Base-by-base conservation (phyloP, 2,888 invertebrate species). In the Scaptodrosophila latifasciaeformis region DNA sequence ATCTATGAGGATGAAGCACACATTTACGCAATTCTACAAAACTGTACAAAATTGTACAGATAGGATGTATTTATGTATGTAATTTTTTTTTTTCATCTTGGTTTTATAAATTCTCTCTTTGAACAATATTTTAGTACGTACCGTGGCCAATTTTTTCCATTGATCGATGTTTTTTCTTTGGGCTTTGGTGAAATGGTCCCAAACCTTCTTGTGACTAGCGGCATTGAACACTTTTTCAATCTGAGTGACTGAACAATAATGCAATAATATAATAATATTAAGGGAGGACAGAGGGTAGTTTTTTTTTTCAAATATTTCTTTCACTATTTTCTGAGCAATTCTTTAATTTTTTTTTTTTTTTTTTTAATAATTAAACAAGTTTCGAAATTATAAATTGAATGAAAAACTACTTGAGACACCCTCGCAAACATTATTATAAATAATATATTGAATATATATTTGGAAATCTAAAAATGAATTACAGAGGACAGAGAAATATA, bases 121-220 rank as follows among this genome's bases (percentile, higher is more conserved):
- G 68, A 77, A 76, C 63, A 68, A 62, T 63, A n/a, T n/a, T n/a
- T 70, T 70, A 70, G 78, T 85, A 89, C 89, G 90, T 93, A 97
- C 97, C 95, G 93, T 92, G 61, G 95, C 93, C 90, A 96, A 95
- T 90, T 95, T 97, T 89, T 94, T 95, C 98, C 97, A 97, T 86
- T 94, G 92, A 89, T 97, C 96, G 88, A 98, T 95, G 90, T 97
- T 97, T 92, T 97, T 97, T 90, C 97, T 91, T 89, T 97, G 97
- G 82, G 97, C 95, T 91, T 97, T 97, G 89, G 96, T 96, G 92
- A 98, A 97, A 92, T 97, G 97, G 92, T 97, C 97, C 97, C 97
- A 97, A 88, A 96, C 96, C 89, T 96, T 96, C 92, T 97, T 97
- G 90, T 96, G 96, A 88, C 93, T 93, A 87, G 97, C 96, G 85